Conservation (phyloP, 2,797 vertebrate genomes). For the Esox lucius region DNA sequence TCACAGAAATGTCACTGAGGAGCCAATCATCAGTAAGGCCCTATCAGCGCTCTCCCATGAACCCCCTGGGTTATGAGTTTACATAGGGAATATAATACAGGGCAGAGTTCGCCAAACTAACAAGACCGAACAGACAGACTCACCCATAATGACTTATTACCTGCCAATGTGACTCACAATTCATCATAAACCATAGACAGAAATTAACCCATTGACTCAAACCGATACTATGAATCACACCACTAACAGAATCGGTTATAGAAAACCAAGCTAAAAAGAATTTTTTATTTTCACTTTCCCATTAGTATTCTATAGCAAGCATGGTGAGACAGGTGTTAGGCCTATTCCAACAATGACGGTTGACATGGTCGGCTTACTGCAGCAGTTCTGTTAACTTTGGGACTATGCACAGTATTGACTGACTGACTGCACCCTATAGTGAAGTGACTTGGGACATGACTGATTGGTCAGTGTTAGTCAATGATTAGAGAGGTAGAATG, state of each 20-base stretch:
- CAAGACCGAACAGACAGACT: too few relatives aligned
- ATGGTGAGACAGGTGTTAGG: too few relatives aligned
- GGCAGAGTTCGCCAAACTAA: too few relatives aligned
- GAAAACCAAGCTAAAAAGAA: not conserved
- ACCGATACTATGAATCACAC: not conserved
- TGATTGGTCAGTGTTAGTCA: slow-evolving; percentile 24
- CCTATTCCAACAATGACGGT: not conserved
- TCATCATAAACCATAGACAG: slow-evolving; percentile 17
- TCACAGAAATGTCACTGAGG: not conserved
- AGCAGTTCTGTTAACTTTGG: not conserved
- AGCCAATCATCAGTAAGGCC: not conserved
- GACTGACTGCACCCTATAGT: not conserved
- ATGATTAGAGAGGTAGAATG: slow-evolving; percentile 39
- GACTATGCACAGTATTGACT: not conserved
- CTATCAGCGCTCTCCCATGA: not conserved
- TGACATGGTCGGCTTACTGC: not conserved
- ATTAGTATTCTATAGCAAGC: not conserved
- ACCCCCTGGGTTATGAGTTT: not conserved
- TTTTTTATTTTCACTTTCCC: not conserved
- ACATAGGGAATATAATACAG: too few relatives aligned
- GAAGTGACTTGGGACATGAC: not conserved
- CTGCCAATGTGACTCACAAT: not conserved
- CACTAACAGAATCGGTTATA: not conserved
- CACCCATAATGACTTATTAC: too few relatives aligned
- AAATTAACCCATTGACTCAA: slow-evolving; percentile 13